Conservation (phyloP, 2,888 invertebrate species). For the Eupithecia abbreviata region DNA sequence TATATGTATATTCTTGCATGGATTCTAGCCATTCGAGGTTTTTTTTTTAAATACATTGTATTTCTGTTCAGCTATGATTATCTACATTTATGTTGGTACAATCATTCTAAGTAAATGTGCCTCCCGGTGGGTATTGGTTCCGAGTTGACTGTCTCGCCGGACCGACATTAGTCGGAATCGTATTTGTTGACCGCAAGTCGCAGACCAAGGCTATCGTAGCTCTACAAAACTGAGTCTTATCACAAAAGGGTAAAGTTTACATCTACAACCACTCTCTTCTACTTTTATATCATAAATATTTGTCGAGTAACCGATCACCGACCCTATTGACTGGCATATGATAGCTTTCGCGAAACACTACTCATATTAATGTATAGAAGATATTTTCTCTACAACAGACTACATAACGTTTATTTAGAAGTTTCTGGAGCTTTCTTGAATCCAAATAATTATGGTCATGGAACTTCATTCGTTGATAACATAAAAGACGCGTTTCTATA, state of each 20-base stretch:
- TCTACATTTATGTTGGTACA: constrained; percentile 17
- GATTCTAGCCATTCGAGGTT: not conserved
- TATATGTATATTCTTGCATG: not conserved
- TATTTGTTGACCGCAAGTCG: constrained; percentile 68
- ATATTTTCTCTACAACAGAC: not conserved
- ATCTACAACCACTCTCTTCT: constrained; percentile 41
- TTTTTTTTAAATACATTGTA: not conserved
- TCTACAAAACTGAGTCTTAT: constrained; percentile 37
- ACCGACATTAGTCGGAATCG: constrained; percentile 56
- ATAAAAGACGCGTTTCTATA: not conserved
- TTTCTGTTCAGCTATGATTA: not conserved
- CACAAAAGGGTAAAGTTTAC: constrained; percentile 33
- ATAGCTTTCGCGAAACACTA: constrained; percentile 69
- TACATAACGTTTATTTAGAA: not conserved
- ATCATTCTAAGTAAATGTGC: constrained; percentile 42
- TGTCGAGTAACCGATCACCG: constrained; percentile 68
- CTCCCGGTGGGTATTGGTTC: constrained; percentile 41
- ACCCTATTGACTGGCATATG: constrained; percentile 68
- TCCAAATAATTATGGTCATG: not conserved
- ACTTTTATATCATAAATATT: constrained; percentile 72
- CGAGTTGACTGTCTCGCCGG: constrained; percentile 43
- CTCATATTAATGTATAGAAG: constrained; percentile 24
- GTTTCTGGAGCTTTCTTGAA: not conserved
- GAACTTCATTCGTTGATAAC: not conserved
- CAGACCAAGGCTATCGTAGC: constrained; percentile 41